Base-by-base conservation (phyloP, 2,113 vertebrate genomes). In the Paramisgurnus dabryanus region DNA sequence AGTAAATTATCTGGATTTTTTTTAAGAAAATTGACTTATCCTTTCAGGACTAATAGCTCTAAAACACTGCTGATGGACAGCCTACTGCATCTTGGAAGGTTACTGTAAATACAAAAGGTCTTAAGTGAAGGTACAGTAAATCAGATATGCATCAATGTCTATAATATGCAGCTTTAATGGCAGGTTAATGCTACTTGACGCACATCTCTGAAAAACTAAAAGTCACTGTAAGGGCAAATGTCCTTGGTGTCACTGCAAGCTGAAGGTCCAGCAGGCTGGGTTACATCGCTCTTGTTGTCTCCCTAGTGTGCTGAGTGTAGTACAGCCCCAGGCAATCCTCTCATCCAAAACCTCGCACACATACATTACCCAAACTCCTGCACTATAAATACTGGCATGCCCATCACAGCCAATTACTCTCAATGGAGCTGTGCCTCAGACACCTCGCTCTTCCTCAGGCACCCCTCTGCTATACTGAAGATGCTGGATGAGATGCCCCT, bases 301-400 rank as follows among this genome's bases (percentile, higher is more conserved):
- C 65, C 60, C 66, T 34, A n/a, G 50, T 75, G 17, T 75, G 69
- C 49, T 78, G 69, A 80, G 58, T 68, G 67, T 74, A 67, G 69
- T 71, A 73, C 18, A 41, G 43, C 83, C 78, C 49, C 47, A 60
- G 55, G 78, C 75, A 41, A 58, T 64, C 43, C 45, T 68, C 39
- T 17, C 72, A 41, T 39, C 57, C 61, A 67, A 45, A 55, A 77
- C 60, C 50, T 57, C 15, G 61, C 66, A 63, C 65, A 72, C 60
- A 50, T 60, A 60, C 57, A 76, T 43, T 68, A 76, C 67, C 43
- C 75, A 82, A 5, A 74, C 78, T 74, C 63, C 40, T 60, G 4
- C 50, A 64, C 80, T 86, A 82, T 74, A 84, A 86, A 86, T 84
- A 86, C 85, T 74, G 72, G 27, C 76, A 76, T 71, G 76, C 80